Evolutionary conservation across 2,888 invertebrate species (phyloP).

Genomic region (Melolontha melolontha): DNA sequence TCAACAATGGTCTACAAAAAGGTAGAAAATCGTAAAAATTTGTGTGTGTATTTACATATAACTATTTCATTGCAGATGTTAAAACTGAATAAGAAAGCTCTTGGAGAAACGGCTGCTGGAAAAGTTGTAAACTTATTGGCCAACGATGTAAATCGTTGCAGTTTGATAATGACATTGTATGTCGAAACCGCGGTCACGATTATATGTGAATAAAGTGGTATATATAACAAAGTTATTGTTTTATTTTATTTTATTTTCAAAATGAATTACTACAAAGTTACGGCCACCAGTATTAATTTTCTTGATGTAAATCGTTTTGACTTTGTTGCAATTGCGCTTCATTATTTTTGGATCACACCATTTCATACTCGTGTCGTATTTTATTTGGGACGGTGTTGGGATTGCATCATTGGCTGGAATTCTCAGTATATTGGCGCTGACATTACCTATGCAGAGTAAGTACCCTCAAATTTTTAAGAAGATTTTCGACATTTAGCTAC

Average conservation of each 20-base stretch:
- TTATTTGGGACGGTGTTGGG: constrained; percentile 70
- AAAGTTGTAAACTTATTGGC: constrained; percentile 87
- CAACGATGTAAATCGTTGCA: constrained; percentile 87
- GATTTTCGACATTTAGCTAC: too few species aligned
- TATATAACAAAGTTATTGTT: too few species aligned
- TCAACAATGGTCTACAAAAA: constrained; percentile 83
- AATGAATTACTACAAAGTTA: too few species aligned
- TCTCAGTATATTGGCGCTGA: constrained; percentile 67
- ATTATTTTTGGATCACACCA: constrained; percentile 85
- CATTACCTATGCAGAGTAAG: constrained; percentile 67
- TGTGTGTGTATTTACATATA: not conserved
- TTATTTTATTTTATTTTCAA: too few species aligned
- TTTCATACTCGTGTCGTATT: constrained; percentile 72
- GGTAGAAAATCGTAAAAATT: constrained; percentile 64
- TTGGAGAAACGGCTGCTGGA: constrained; percentile 85
- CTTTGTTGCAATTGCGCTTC: constrained; percentile 74
- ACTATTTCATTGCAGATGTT: constrained; percentile 65
- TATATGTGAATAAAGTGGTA: too few species aligned
- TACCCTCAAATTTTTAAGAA: constrained; percentile 3
- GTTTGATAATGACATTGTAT: too few species aligned
- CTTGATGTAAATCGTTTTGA: too few species aligned
- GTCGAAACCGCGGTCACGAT: too few species aligned
- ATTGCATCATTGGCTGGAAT: constrained; percentile 72
- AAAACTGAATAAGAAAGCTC: constrained; percentile 73
- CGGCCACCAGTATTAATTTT: too few species aligned